phyloP scores from a whole-genome alignment of 2,797 vertebrate genomes.

The Spea hammondii region DNA sequence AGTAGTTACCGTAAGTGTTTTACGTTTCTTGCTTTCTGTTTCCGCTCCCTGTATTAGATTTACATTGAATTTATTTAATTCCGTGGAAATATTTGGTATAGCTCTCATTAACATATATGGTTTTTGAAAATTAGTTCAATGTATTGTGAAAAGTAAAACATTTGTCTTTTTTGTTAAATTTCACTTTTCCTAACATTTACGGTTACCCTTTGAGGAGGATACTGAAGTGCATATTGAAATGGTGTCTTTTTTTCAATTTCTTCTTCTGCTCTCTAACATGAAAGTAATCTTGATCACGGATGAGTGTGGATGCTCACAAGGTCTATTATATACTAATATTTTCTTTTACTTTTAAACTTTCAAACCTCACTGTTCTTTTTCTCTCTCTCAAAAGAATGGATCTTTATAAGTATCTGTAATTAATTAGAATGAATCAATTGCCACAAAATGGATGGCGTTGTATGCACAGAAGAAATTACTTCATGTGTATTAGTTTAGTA shows the following conservation, averaged over 20 bases:
- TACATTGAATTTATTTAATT: neutral
- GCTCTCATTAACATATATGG: neutral
- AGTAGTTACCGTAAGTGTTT: constrained; percentile 97
- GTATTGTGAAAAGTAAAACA: neutral
- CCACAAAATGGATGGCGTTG: neutral
- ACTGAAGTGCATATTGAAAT: constrained; percentile 61
- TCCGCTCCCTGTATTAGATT: too few species aligned
- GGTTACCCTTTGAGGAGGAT: too few species aligned
- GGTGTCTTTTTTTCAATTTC: constrained; percentile 59
- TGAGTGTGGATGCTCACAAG: constrained; percentile 77
- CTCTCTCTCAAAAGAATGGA: neutral
- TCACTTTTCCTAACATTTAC: too few species aligned
- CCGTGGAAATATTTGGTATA: neutral
- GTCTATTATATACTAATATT: constrained; percentile 64
- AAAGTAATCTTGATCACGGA: constrained; percentile 81
- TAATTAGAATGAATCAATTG: neutral
- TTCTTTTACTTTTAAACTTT: constrained; percentile 68
- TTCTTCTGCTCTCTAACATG: constrained; percentile 71
- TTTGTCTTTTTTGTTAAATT: neutral
- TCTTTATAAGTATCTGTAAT: neutral
- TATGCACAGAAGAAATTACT: neutral
- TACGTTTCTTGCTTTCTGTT: constrained; percentile 59
- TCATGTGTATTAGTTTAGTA: neutral
- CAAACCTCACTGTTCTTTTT: constrained; percentile 54
- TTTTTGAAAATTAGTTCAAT: neutral